These are phyloP conservation scores for Hemibagrus guttatus DNA, from an alignment of 2,797 vertebrate genomes.

Conservation along the genomic window DNA sequence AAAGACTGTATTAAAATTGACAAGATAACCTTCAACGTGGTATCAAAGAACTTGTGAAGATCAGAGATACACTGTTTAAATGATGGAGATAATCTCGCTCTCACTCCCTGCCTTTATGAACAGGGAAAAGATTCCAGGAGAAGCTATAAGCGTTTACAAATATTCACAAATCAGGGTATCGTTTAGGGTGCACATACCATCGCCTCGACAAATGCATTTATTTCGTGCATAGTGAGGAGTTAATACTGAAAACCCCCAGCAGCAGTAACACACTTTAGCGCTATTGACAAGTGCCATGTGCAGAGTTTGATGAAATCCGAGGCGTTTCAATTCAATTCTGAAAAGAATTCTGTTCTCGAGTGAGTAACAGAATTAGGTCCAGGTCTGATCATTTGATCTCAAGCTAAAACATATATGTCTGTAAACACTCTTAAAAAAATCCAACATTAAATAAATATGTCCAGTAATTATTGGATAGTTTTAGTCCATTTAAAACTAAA, in stretches of 20 bases:
- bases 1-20: constrained; percentile 40
- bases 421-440: neutral
- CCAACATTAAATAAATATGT: neutral
- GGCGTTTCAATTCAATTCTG: neutral
- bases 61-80: constrained; percentile 13
- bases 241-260: neutral
- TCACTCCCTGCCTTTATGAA: neutral
- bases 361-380: neutral
- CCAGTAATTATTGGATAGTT: neutral
- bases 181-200: neutral
- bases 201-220: neutral
- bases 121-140: neutral
- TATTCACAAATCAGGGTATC: neutral
- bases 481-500: too few species aligned
- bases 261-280: neutral
- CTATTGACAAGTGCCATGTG: neutral
- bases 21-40: constrained; percentile 42
- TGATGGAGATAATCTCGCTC: constrained; percentile 6
- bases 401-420: neutral
- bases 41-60: constrained; percentile 27
- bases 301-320: neutral
- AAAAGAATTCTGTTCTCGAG: too few species aligned
- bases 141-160: neutral
- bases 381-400: neutral
- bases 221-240: neutral